phyloP scores from a whole-genome alignment of 2,797 vertebrate species.

The Microctenopoma lineatum region DNA sequence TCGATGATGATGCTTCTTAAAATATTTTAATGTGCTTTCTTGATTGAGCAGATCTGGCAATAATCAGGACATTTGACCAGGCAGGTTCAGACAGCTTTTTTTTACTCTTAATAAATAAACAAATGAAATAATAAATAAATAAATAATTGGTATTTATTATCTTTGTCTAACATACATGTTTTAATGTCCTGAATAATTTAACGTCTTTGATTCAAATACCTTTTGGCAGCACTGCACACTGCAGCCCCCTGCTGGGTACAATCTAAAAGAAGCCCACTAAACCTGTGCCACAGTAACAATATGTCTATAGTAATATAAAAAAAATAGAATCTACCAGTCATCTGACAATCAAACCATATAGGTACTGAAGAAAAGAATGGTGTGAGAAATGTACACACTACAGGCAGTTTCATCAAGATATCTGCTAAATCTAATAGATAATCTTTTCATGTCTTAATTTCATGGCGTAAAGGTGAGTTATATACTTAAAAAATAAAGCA shows the following conservation, averaged over 20 bases:
- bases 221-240: constrained; percentile 2
- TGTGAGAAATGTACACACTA: too few relatives aligned
- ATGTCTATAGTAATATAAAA: not conserved
- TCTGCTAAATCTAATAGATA: not conserved
- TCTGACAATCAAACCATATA: not conserved
- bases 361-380: not conserved
- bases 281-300: not conserved
- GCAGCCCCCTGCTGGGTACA: constrained; percentile 63
- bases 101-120: too few relatives aligned
- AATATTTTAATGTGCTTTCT: too few relatives aligned
- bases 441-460: not conserved
- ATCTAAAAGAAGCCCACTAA: constrained; percentile 4
- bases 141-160: too few relatives aligned
- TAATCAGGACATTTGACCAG: too few relatives aligned
- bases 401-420: not conserved
- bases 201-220: too few relatives aligned
- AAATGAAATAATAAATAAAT: too few relatives aligned
- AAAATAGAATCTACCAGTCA: not conserved
- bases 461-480: not conserved
- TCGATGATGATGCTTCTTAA: too few relatives aligned
- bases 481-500: not conserved
- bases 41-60: too few relatives aligned
- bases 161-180: too few relatives aligned
- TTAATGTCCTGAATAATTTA: too few relatives aligned
- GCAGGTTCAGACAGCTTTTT: too few relatives aligned